phyloP scores from a whole-genome alignment of 2,888 invertebrate species.

The Adelognathus sp. region DNA sequence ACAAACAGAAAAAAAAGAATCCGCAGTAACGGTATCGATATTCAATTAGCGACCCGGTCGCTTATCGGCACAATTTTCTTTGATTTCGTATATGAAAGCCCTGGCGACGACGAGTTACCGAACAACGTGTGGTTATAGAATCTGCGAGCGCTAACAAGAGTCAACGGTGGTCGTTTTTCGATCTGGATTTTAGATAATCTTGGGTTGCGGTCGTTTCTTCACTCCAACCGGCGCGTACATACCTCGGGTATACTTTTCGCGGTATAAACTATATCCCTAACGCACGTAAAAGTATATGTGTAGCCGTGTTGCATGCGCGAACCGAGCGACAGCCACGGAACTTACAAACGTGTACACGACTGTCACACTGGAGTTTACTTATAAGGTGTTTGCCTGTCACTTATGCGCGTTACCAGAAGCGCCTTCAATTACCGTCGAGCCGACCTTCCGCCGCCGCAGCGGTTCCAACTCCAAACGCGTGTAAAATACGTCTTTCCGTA shows the following conservation, averaged over 20 bases:
- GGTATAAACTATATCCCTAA: neutral
- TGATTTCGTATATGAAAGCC: conserved; percentile 23
- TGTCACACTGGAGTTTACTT: conserved; percentile 70
- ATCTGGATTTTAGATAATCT: conserved; percentile 55
- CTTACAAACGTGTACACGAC: conserved; percentile 59
- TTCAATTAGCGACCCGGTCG: conserved; percentile 26
- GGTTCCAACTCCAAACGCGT: neutral
- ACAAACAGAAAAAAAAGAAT: neutral
- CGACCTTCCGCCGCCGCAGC: conserved; percentile 54
- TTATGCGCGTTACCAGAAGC: conserved; percentile 74
- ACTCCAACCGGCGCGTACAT: neutral
- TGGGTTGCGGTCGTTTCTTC: conserved; percentile 28
- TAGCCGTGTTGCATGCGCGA: conserved; percentile 47
- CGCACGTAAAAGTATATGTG: neutral
- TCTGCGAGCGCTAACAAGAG: conserved; percentile 45
- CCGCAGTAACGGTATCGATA: neutral
- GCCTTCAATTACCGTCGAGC: conserved; percentile 75
- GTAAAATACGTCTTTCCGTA: no score
- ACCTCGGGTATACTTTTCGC: conserved; percentile 27
- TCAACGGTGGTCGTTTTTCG: conserved; percentile 45
- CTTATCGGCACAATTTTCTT: conserved; percentile 39
- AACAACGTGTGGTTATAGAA: neutral
- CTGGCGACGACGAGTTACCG: conserved; percentile 29
- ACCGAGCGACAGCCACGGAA: conserved; percentile 31
- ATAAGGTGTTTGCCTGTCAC: conserved; percentile 77